These are phyloP conservation scores for Tricholaema leucomelas DNA, from an alignment of 2,113 vertebrate genomes.

Conservation along the genomic window DNA sequence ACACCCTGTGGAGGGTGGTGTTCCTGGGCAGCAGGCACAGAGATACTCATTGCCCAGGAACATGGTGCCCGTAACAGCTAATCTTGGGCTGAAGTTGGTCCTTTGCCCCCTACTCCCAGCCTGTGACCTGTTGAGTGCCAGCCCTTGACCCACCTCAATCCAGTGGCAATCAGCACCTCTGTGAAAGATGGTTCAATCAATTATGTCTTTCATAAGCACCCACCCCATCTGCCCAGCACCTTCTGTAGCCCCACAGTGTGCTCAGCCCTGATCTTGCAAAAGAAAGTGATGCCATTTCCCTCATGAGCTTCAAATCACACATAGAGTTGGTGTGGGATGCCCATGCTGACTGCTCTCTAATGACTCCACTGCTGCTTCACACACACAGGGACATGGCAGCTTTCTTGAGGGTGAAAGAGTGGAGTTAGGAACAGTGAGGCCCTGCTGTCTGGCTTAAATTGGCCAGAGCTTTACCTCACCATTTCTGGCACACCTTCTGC, in stretches of 20 bases:
- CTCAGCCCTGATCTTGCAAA: not conserved
- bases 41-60: rapidly evolving
- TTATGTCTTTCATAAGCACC: not conserved
- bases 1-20: not conserved
- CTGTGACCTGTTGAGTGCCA: not conserved
- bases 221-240: rapidly evolving
- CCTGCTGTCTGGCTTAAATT: not conserved
- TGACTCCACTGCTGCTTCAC: not conserved
- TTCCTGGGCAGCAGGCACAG: rapidly evolving
- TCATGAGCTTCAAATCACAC: not conserved
- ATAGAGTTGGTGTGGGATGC: not conserved
- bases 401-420: not conserved
- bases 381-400: not conserved
- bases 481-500: not conserved
- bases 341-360: rapidly evolving
- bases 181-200: rapidly evolving
- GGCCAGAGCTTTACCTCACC: not conserved
- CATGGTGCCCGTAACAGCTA: rapidly evolving
- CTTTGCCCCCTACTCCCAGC: not conserved
- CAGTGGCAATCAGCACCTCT: rapidly evolving
- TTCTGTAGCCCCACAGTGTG: not conserved
- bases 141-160: not conserved
- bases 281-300: not conserved
- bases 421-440: too few relatives aligned
- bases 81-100: not conserved